Percentiles rank a stretch among this genome's conserved stretches.
These are phyloP conservation scores for Collichthys lucidus DNA, from an alignment of 2,113 vertebrate species.

Conservation along the genomic window DNA sequence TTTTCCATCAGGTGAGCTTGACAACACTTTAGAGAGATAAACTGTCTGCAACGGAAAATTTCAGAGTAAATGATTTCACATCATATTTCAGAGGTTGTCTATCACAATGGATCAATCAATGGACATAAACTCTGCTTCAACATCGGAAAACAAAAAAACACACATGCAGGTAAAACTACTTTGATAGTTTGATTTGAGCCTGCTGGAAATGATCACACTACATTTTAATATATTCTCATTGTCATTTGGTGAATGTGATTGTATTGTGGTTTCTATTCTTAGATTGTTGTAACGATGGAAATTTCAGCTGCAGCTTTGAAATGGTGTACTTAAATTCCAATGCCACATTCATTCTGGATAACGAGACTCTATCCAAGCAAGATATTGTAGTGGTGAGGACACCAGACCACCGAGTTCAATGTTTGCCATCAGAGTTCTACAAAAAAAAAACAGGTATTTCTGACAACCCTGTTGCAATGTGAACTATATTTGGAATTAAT, in stretches of 20 bases:
- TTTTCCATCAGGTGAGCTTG: constrained; percentile 14
- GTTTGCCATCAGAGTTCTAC: not conserved
- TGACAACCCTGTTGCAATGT: not conserved
- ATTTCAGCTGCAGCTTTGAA: not conserved
- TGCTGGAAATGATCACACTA: not conserved
- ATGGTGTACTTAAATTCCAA: fast-evolving
- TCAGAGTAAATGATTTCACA: not conserved
- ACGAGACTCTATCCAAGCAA: not conserved
- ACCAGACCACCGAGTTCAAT: fast-evolving
- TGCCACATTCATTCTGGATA: not conserved
- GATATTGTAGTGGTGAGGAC: not conserved
- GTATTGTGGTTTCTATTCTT: constrained; percentile 14
- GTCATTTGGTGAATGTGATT: not conserved
- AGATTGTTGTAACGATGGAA: fast-evolving
- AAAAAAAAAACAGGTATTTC: not conserved
- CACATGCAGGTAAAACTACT: not conserved
- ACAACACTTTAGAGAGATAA: not conserved
- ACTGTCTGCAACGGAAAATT: fast-evolving
- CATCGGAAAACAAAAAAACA: fast-evolving
- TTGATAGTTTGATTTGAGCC: not conserved
- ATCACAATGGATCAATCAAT: fast-evolving
- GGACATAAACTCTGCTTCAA: constrained; percentile 11
- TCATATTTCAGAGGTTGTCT: constrained; percentile 29
- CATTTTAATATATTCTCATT: not conserved
- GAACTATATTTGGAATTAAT: not conserved